phyloP scores from a whole-genome alignment of 2,888 invertebrate species.

The Amphipoea lucens region DNA sequence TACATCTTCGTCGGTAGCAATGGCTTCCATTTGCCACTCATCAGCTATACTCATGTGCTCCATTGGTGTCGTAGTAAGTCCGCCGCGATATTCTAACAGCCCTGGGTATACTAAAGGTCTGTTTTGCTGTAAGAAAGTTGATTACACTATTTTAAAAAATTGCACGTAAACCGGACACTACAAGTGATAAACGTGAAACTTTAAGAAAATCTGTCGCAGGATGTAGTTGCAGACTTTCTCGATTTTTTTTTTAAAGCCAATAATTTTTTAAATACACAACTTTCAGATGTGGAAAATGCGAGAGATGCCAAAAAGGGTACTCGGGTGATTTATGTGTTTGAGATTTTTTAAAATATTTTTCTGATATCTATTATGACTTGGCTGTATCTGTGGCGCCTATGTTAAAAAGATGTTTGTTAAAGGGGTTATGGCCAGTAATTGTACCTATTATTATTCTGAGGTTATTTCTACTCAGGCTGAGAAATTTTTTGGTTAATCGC shows the following conservation, averaged over 20 bases:
- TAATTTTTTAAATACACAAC: no score
- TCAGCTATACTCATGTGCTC: slow-evolving; percentile 31
- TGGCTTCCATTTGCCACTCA: neutral
- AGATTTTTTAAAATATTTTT: no score
- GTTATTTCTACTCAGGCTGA: no score
- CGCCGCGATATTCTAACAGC: neutral
- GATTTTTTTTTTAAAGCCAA: no score
- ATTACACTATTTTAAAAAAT: neutral
- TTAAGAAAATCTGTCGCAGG: no score
- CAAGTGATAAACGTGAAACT: neutral
- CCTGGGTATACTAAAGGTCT: slow-evolving; percentile 17
- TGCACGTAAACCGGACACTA: neutral
- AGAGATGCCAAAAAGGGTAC: slow-evolving; percentile 78
- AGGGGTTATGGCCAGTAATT: no score
- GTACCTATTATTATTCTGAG: no score
- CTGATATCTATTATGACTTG: no score
- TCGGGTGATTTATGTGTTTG: slow-evolving; percentile 92
- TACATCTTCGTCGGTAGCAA: neutral
- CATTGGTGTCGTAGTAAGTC: slow-evolving; percentile 8
- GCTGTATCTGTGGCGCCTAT: no score
- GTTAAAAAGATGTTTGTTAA: no score
- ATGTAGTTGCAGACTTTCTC: no score
- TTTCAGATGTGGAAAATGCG: slow-evolving; percentile 91
- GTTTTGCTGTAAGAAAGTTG: slow-evolving; percentile 15
- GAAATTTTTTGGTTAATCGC: no score